These are phyloP conservation scores for Lasioglossum zephyrum DNA, from an alignment of 2,888 invertebrate species.

Conservation along the genomic window DNA sequence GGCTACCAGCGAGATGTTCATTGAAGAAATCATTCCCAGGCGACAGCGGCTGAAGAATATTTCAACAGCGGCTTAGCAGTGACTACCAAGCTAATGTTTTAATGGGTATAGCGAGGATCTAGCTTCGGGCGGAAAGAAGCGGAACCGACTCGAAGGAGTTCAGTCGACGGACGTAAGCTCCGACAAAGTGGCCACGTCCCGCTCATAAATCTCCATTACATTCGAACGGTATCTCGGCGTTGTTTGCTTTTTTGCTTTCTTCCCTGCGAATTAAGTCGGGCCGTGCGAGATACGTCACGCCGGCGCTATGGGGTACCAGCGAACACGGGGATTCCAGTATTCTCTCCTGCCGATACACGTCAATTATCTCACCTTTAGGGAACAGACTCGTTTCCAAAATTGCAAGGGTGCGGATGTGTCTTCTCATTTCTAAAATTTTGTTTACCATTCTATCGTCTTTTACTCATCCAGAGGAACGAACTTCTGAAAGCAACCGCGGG, in stretches of 20 bases:
- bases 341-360: background rate
- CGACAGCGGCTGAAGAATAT: background rate
- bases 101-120: slow-evolving; percentile 2
- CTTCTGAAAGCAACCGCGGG: too few species aligned
- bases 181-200: slow-evolving; percentile 15
- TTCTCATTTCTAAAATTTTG: too few species aligned
- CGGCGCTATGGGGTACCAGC: background rate
- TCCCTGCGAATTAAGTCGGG: background rate
- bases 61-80: background rate
- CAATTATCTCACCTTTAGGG: background rate
- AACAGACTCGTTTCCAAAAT: too few species aligned
- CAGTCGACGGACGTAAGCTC: slow-evolving; percentile 2
- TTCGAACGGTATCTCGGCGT: slow-evolving; percentile 5
- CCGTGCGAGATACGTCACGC: background rate
- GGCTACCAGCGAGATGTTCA: background rate
- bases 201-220: slow-evolving; percentile 37
- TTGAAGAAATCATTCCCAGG: background rate
- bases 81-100: background rate
- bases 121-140: slow-evolving; percentile 3
- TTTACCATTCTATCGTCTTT: too few species aligned
- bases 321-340: background rate
- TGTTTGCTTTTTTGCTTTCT: background rate
- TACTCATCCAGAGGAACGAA: too few species aligned
- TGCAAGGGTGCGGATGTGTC: too few species aligned
- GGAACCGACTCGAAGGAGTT: slow-evolving; percentile 3